These are phyloP conservation scores for Antheraea pernyi DNA, from an alignment of 1,140 invertebrate genomes.

Conservation along the genomic window DNA sequence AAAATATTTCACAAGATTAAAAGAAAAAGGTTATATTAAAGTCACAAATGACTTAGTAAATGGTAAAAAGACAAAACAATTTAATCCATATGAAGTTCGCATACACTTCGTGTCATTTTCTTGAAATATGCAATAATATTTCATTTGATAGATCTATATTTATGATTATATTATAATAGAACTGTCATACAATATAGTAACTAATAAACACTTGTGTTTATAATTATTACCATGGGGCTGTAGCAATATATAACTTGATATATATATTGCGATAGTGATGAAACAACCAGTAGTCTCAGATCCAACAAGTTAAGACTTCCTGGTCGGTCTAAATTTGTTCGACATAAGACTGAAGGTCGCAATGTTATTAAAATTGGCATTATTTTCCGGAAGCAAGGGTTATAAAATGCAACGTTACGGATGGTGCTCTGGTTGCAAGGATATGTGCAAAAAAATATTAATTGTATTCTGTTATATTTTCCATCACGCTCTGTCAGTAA, in stretches of 20 bases:
- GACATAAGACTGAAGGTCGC: slow-evolving; percentile 19
- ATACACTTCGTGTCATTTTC: not conserved
- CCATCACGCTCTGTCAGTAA: slow-evolving; percentile 54
- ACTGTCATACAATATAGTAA: not conserved
- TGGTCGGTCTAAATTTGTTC: slow-evolving; percentile 24
- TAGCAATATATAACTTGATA: not conserved
- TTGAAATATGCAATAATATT: not conserved
- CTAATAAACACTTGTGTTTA: too few species aligned
- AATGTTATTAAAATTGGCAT: slow-evolving; percentile 72
- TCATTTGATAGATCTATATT: not conserved
- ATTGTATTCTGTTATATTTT: slow-evolving; percentile 57
- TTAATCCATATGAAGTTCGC: not conserved
- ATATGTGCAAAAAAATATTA: slow-evolving; percentile 63
- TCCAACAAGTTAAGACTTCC: slow-evolving; percentile 15
- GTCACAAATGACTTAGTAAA: not conserved
- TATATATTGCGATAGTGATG: not conserved
- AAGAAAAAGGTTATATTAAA: not conserved
- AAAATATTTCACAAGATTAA: not conserved
- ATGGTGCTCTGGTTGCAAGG: slow-evolving; percentile 69
- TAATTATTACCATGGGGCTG: not conserved
- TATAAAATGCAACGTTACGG: slow-evolving; percentile 65
- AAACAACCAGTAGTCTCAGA: slow-evolving; percentile 11
- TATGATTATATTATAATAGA: too few species aligned
- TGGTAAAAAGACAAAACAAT: not conserved
- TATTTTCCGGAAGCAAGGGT: slow-evolving; percentile 72